Conservation (phyloP, 2,888 invertebrate genomes). For the Sepiola atlantica region DNA sequence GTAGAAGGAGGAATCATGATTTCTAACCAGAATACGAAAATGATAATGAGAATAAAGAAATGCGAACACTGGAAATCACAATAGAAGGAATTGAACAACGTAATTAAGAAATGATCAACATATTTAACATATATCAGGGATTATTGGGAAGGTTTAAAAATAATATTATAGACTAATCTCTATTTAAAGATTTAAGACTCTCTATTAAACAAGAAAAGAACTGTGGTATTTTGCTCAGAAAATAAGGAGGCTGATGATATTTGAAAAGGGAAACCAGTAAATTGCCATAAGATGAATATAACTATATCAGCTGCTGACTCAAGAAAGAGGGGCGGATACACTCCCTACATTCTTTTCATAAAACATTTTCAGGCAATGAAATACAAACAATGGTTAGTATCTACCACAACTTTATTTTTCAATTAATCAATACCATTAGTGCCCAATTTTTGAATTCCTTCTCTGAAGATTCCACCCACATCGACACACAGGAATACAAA, state of each 20-base stretch:
- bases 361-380: no score
- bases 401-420: no score
- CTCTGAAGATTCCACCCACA: no score
- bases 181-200: neutral
- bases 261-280: neutral
- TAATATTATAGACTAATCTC: neutral
- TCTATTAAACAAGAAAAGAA: neutral
- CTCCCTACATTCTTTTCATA: no score
- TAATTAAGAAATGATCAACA: neutral
- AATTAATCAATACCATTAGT: no score
- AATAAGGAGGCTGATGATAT: neutral
- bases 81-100: neutral
- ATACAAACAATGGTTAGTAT: no score
- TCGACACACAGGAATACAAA: no score
- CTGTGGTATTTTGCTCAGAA: neutral
- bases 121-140: neutral
- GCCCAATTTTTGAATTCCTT: no score
- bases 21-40: neutral
- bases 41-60: neutral
- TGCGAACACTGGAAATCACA: neutral
- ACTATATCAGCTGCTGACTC: no score
- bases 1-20: no score
- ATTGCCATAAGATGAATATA: neutral
- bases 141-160: neutral
- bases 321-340: no score